Evolutionary conservation across 1,140 invertebrate species (phyloP).

Genomic region (Ylistrum balloti): DNA sequence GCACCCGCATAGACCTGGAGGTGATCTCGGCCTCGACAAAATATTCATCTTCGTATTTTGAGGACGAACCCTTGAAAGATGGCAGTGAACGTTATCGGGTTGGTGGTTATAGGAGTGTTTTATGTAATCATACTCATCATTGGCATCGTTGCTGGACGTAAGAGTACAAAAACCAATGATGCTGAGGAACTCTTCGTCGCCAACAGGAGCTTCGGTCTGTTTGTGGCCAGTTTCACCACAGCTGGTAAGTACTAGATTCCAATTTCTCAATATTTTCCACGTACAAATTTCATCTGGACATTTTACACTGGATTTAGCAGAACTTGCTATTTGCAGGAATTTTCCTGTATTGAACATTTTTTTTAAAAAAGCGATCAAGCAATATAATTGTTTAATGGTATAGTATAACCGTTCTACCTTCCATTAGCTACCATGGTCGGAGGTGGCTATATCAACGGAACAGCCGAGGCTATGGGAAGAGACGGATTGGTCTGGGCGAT

Average conservation of each 20-base stretch:
- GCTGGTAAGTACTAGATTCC: slow-evolving; percentile 87
- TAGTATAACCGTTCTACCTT: too few species aligned
- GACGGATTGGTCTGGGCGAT: slow-evolving; percentile 96
- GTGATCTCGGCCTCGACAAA: background rate
- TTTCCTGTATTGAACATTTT: too few species aligned
- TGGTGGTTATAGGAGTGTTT: slow-evolving; percentile 84
- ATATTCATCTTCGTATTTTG: background rate
- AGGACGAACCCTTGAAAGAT: slow-evolving; percentile 50
- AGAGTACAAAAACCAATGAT: slow-evolving; percentile 86
- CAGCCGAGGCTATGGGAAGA: slow-evolving; percentile 94
- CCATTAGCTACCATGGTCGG: slow-evolving; percentile 95
- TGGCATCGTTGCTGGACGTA: slow-evolving; percentile 72
- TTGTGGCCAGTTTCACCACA: slow-evolving; percentile 99
- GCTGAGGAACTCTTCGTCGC: slow-evolving; percentile 97
- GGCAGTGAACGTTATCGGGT: slow-evolving; percentile 91
- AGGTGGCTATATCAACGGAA: slow-evolving; percentile 98
- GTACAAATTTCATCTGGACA: too few species aligned
- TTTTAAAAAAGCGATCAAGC: too few species aligned
- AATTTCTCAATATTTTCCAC: too few species aligned
- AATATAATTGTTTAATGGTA: too few species aligned
- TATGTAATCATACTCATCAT: slow-evolving; percentile 74
- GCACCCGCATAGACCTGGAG: background rate
- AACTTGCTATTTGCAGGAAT: too few species aligned
- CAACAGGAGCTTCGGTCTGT: slow-evolving; percentile 94
- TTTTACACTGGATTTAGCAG: too few species aligned